Evolutionary conservation across 2,888 invertebrate genomes (phyloP).

Genomic region (Nesidiocoris tenuis): DNA sequence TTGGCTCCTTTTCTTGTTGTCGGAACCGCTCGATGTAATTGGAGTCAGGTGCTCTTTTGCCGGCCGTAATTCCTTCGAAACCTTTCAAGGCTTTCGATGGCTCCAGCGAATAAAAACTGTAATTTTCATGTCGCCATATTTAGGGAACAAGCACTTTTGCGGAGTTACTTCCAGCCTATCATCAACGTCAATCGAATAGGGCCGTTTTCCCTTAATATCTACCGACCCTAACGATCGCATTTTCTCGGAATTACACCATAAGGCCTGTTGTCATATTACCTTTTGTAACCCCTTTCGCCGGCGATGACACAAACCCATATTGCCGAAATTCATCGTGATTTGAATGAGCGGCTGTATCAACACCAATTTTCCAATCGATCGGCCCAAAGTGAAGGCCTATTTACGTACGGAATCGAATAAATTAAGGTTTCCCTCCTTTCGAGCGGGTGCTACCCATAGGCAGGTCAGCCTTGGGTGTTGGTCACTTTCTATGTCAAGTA

Average conservation of each 20-base stretch:
- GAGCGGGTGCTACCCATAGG: too few relatives aligned
- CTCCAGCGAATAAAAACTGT: conserved; percentile 5
- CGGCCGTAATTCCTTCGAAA: background rate
- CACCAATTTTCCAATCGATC: too few relatives aligned
- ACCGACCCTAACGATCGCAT: background rate
- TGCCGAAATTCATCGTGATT: background rate
- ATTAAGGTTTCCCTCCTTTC: too few relatives aligned
- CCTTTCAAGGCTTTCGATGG: conserved; percentile 3
- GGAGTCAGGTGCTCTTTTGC: background rate
- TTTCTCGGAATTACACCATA: background rate
- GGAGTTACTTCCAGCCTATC: background rate
- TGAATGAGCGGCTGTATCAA: background rate
- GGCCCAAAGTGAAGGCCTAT: too few relatives aligned
- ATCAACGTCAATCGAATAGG: background rate
- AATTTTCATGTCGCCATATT: conserved; percentile 23
- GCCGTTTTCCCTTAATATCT: background rate
- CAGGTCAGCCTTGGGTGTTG: too few relatives aligned
- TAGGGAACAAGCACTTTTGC: background rate
- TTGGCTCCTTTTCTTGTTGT: background rate
- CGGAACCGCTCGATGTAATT: background rate
- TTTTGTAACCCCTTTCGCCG: background rate
- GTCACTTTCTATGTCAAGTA: too few relatives aligned
- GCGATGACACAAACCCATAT: background rate
- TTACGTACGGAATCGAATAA: too few relatives aligned
- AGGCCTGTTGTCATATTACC: background rate